phyloP scores from a whole-genome alignment of 2,113 vertebrate genomes.

The Chrysemys picta region DNA sequence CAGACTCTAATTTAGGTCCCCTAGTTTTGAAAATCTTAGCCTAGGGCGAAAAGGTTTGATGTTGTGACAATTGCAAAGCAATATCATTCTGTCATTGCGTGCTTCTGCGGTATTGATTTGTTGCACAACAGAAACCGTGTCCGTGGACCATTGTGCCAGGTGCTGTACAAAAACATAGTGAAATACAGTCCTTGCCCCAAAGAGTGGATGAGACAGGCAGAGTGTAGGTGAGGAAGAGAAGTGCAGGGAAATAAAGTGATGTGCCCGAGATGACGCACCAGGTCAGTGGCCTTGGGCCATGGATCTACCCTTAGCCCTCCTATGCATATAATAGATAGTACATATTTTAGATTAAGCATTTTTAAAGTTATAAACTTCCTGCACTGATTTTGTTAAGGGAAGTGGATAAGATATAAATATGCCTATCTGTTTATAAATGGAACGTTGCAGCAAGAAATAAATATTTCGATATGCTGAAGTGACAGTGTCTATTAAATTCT shows the following conservation, averaged over 20 bases:
- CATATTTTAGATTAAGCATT: neutral
- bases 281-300: neutral
- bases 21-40: neutral
- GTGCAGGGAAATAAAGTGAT: neutral
- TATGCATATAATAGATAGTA: neutral
- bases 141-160: neutral
- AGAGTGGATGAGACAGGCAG: neutral
- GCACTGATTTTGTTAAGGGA: neutral
- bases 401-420: neutral
- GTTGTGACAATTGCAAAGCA: neutral
- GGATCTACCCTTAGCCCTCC: neutral
- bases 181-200: neutral
- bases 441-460: neutral
- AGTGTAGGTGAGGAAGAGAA: neutral
- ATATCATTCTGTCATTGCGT: neutral
- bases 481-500: neutral
- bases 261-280: neutral
- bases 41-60: rapidly evolving
- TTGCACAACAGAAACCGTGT: neutral
- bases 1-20: neutral
- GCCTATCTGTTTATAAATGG: neutral
- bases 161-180: neutral
- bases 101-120: neutral
- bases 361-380: neutral
- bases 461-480: neutral